Conservation (phyloP, 2,888 invertebrate species). For the Ganaspis brasiliensis region DNA sequence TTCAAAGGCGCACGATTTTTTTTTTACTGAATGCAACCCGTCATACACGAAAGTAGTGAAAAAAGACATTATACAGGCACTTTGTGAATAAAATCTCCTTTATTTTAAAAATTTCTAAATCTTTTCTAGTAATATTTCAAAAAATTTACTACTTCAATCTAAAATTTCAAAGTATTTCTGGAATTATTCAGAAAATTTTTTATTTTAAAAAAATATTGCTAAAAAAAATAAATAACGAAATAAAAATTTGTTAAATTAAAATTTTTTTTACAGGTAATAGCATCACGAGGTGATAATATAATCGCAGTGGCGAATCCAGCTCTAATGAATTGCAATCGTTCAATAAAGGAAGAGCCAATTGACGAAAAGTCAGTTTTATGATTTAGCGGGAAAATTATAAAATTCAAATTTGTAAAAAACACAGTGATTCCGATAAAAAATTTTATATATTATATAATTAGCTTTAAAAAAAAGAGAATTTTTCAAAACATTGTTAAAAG, state of each 20-base stretch:
- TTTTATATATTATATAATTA: background rate
- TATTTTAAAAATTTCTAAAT: no score
- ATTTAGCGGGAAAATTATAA: slow-evolving; percentile 54
- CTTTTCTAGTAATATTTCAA: no score
- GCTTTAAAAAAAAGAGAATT: background rate
- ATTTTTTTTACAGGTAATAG: slow-evolving; percentile 85
- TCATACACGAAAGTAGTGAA: no score
- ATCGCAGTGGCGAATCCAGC: slow-evolving; percentile 95
- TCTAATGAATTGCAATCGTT: slow-evolving; percentile 81
- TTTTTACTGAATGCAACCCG: no score
- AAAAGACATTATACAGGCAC: no score
- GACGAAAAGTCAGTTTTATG: slow-evolving; percentile 78
- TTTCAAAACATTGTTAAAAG: background rate
- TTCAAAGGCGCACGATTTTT: no score
- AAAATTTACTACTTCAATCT: no score
- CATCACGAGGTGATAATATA: slow-evolving; percentile 92
- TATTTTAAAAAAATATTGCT: no score
- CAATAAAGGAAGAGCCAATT: slow-evolving; percentile 78
- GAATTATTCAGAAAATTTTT: no score
- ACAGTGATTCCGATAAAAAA: background rate
- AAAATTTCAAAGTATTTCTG: no score
- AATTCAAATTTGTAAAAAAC: background rate
- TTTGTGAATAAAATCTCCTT: no score
- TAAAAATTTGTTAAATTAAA: background rate
- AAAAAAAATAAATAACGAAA: no score